These are phyloP conservation scores for Oncorhynchus kisutch DNA, from an alignment of 2,113 vertebrate genomes.

Conservation along the genomic window DNA sequence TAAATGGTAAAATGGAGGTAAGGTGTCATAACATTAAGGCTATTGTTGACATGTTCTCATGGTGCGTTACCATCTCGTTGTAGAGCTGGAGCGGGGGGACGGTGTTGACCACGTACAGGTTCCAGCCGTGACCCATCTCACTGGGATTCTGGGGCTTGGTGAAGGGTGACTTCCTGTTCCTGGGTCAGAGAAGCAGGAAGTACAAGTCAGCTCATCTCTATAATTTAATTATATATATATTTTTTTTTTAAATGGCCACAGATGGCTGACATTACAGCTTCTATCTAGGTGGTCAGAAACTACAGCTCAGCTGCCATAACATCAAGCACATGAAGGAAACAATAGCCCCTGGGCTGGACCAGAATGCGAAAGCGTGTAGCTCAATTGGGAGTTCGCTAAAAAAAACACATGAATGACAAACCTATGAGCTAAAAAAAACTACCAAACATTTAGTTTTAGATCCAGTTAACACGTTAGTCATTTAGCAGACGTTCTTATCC, in stretches of 20 bases:
- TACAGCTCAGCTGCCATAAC: no score
- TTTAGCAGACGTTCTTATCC: no score
- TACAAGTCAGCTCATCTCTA: neutral
- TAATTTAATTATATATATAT: neutral
- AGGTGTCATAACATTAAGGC: no score
- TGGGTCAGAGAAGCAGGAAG: constrained; percentile 49
- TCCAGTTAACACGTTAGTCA: no score
- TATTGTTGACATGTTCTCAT: neutral
- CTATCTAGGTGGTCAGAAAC: no score
- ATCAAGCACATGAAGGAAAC: no score
- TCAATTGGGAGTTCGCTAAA: no score
- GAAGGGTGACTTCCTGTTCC: constrained; percentile 78
- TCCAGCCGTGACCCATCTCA: constrained; percentile 84
- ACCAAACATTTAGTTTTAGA: no score
- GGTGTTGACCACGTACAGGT: constrained; percentile 88
- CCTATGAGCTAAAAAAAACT: neutral
- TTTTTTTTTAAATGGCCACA: neutral
- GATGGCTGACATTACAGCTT: no score
- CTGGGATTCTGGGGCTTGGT: constrained; percentile 64
- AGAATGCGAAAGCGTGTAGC: neutral
- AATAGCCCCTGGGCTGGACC: neutral
- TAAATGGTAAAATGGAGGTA: no score
- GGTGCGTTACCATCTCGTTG: constrained; percentile 84
- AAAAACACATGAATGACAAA: neutral
- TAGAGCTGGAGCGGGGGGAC: constrained; percentile 85